Evolutionary conservation across 2,888 invertebrate genomes (phyloP).

Genomic region (Tenthredo distinguenda): DNA sequence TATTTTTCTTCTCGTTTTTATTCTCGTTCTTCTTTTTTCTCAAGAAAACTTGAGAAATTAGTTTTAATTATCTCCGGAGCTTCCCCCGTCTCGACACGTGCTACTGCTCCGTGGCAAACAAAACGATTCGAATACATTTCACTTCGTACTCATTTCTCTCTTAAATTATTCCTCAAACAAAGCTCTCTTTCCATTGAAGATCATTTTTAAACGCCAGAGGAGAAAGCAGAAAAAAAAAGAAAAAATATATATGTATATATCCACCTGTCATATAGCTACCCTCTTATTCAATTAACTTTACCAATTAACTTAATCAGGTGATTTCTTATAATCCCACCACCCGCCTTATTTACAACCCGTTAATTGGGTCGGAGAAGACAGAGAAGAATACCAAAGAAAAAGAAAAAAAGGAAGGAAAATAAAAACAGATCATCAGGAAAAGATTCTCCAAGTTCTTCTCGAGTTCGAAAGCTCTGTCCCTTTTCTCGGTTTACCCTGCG

Average conservation of each 20-base stretch:
- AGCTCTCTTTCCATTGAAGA: neutral
- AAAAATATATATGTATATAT: neutral
- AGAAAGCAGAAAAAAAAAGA: neutral
- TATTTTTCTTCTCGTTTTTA: neutral
- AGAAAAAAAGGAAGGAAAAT: neutral
- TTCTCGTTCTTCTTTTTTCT: neutral
- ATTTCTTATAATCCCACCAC: conserved; percentile 18
- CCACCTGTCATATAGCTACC: neutral
- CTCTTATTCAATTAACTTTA: conserved; percentile 36
- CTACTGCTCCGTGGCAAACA: neutral
- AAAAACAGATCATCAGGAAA: neutral
- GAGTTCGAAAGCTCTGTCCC: neutral
- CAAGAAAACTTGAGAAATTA: conserved; percentile 28
- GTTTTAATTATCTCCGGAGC: conserved; percentile 11
- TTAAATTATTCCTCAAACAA: neutral
- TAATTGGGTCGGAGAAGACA: neutral
- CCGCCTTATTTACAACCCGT: neutral
- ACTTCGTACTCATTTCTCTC: conserved; percentile 15
- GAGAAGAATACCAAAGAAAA: neutral
- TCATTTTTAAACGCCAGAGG: neutral
- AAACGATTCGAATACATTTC: conserved; percentile 36
- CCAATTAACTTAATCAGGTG: conserved; percentile 14
- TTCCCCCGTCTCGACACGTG: neutral
- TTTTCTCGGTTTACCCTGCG: neutral
- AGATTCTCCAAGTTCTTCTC: neutral